Conservation (phyloP, 2,888 invertebrate species). For the Schizotus pectinicornis region DNA sequence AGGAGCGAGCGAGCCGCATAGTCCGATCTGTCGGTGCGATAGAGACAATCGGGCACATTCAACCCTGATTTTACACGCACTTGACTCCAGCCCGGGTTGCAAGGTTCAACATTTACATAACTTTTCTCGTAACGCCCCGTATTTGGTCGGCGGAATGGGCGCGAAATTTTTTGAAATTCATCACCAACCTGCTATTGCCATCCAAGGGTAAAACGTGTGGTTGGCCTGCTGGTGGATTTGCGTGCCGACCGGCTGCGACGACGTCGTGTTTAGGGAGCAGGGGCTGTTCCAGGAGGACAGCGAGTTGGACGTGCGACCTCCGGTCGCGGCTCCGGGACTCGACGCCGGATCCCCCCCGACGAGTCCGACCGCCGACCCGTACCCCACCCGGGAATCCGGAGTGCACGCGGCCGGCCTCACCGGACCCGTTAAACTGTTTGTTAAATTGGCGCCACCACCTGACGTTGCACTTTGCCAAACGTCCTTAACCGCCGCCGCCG, state of each 20-base stretch:
- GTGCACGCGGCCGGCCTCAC: slow-evolving; percentile 89
- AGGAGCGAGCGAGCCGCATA: slow-evolving; percentile 32
- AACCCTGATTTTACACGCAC: slow-evolving; percentile 67
- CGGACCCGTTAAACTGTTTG: slow-evolving; percentile 66
- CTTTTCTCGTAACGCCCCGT: slow-evolving; percentile 43
- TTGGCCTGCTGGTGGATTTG: slow-evolving; percentile 90
- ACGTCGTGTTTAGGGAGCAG: slow-evolving; percentile 83
- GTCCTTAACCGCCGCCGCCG: slow-evolving; percentile 67
- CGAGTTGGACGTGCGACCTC: slow-evolving; percentile 62
- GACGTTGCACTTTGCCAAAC: slow-evolving; percentile 72
- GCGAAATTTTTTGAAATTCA: slow-evolving; percentile 15
- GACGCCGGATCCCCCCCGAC: slow-evolving; percentile 76
- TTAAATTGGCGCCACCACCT: slow-evolving; percentile 72
- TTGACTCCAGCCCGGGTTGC: slow-evolving; percentile 59
- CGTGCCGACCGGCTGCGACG: slow-evolving; percentile 77
- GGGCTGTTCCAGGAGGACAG: slow-evolving; percentile 86
- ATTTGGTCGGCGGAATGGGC: slow-evolving; percentile 30
- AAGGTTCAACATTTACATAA: slow-evolving; percentile 53
- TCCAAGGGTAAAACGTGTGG: slow-evolving; percentile 97
- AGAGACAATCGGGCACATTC: slow-evolving; percentile 53
- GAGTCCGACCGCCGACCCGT: slow-evolving; percentile 73
- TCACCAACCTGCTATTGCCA: slow-evolving; percentile 96
- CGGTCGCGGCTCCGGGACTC: slow-evolving; percentile 74
- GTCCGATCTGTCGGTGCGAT: slow-evolving; percentile 44
- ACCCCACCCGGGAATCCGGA: slow-evolving; percentile 81